phyloP scores from a whole-genome alignment of 2,888 invertebrate species.

The Cyrtodaria siliqua region DNA sequence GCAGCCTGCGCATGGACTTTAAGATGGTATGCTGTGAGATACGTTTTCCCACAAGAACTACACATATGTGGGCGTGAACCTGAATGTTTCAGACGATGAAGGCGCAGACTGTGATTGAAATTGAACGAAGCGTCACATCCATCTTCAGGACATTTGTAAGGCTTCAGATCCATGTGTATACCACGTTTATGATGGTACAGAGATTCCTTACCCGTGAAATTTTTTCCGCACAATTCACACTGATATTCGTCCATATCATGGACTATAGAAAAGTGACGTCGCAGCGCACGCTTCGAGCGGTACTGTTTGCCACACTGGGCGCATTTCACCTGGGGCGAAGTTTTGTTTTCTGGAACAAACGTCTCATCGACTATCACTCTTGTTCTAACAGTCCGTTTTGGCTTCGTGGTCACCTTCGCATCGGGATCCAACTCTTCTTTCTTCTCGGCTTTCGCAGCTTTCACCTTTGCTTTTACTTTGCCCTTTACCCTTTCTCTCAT shows the following conservation, averaged over 20 bases:
- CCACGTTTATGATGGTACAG: constrained; percentile 80
- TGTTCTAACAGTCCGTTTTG: constrained; percentile 2
- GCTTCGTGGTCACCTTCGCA: background rate
- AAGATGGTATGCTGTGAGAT: constrained; percentile 81
- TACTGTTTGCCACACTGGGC: constrained; percentile 62
- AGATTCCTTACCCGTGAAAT: constrained; percentile 75
- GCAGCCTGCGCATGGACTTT: constrained; percentile 80
- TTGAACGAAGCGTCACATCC: constrained; percentile 78
- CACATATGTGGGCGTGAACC: constrained; percentile 80
- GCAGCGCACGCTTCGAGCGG: constrained; percentile 57
- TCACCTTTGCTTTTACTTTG: background rate
- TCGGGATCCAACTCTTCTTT: constrained; percentile 6
- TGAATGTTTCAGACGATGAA: constrained; percentile 78
- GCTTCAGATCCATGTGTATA: constrained; percentile 75
- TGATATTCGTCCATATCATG: constrained; percentile 59
- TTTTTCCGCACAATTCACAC: constrained; percentile 80
- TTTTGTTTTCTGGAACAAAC: constrained; percentile 13
- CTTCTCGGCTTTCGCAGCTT: constrained; percentile 1
- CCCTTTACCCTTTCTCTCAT: background rate
- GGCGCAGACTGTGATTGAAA: constrained; percentile 80
- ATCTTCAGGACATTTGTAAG: constrained; percentile 76
- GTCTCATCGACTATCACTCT: constrained; percentile 26
- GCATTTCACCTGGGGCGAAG: constrained; percentile 46
- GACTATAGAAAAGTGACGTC: constrained; percentile 53
- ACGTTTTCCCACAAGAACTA: constrained; percentile 78